Conservation (phyloP, 1,140 invertebrate genomes). For the Zaprionus capensis region DNA sequence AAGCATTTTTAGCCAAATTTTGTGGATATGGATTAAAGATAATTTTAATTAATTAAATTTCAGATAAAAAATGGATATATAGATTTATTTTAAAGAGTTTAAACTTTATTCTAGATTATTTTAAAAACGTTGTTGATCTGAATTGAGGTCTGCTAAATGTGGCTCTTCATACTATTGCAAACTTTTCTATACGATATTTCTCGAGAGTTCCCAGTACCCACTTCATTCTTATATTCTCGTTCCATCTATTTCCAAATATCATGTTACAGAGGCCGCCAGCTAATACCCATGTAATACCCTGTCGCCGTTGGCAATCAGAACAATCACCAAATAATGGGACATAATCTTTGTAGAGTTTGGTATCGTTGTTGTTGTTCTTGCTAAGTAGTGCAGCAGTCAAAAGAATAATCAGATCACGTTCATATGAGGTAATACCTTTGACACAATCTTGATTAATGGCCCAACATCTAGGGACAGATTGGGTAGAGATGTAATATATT, state of each 20-base stretch:
- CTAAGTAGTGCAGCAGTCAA: slow-evolving; percentile 18
- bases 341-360: slow-evolving; percentile 22
- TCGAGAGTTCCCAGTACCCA: too few relatives aligned
- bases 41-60: too few relatives aligned
- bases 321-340: slow-evolving; percentile 33
- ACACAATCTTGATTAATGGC: slow-evolving; percentile 54
- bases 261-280: background rate
- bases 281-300: slow-evolving; percentile 27
- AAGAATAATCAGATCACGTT: slow-evolving; percentile 19
- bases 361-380: background rate
- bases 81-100: too few relatives aligned
- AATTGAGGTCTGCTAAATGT: too few relatives aligned
- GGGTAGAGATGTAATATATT: background rate
- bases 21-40: too few relatives aligned
- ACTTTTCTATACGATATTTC: background rate
- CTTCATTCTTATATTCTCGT: background rate
- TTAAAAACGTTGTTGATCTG: background rate
- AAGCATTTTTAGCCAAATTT: too few relatives aligned
- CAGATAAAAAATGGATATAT: too few relatives aligned
- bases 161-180: background rate
- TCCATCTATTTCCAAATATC: too few relatives aligned
- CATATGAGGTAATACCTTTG: slow-evolving; percentile 46
- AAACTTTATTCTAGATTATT: background rate
- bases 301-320: slow-evolving; percentile 14
- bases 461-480: background rate